Base-by-base conservation (phyloP, 2,888 invertebrate genomes). In the Calameuta idolon region DNA sequence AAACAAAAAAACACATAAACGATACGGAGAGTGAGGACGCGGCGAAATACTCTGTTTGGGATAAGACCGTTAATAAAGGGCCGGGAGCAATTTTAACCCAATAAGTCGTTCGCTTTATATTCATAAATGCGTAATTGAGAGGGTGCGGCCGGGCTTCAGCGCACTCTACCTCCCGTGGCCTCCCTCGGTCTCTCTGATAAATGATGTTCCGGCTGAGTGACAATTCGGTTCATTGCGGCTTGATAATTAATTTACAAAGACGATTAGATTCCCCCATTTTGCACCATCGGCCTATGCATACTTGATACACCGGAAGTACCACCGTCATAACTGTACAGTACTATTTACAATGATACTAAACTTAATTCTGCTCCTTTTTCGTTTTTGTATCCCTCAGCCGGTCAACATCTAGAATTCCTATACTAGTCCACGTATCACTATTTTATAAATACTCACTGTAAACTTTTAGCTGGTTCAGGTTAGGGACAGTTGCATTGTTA, bases 381-480 rank as follows among this genome's bases (percentile, higher is more conserved):
- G 5, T 23, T 55, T 55, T 5, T 23, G 2, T 55, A 55, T 23
- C 23, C 23, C 55, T 23, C 23, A 55, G 55, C 23, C 5, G 15
- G 23, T 23, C 23, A 23, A 55, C 23, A 55, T 55, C 23, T 5
- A 55, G 55, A 55, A 23, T 55, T 23, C 5, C 55, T 55, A 55
- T 55, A 55, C 55, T 55, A 55, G 55, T 23, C 2, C 55, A 55
- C 23, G 5, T 55, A 23, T 55, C 9, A 23, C 9, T 55, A 9
- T 55, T 55, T 9, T 23, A 55, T 23, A 55, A 74, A 81, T 79
- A 93, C 94, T 94, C 92, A 94, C 94, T 94, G 92, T 94, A 94
- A 83, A 94, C 93, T 93, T 94, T 94, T 84, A 94, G 93, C 91
- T 94, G 94, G 89, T 93, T 93, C 85, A 94, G 87, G 82, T 91